A percentile compares a stretch with the other conserved stretches of the same genome.
Conservation (phyloP, 2,797 vertebrate genomes). For the Microctenopoma lineatum region DNA sequence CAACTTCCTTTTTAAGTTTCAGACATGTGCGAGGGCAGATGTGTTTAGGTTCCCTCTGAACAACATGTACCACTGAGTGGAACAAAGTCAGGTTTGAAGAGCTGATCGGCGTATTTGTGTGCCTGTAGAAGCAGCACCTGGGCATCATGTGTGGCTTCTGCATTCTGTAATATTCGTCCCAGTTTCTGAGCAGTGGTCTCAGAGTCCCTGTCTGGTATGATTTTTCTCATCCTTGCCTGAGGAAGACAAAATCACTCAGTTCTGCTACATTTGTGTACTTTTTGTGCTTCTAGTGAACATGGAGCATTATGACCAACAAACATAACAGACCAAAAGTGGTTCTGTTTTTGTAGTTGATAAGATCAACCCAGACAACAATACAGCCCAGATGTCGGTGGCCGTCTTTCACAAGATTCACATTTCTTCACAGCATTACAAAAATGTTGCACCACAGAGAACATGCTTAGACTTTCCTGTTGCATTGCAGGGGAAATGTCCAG, state of each 20-base stretch:
- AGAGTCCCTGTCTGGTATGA: slow-evolving; percentile 44
- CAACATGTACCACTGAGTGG: neutral
- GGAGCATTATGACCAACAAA: neutral
- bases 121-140: slow-evolving; percentile 67
- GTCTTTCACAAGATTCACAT: slow-evolving; percentile 26
- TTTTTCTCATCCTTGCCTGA: slow-evolving; percentile 71
- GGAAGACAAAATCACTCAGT: slow-evolving; percentile 14
- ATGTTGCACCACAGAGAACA: slow-evolving; percentile 41
- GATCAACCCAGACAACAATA: neutral
- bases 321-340: neutral
- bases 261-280: neutral
- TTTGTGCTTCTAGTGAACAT: neutral
- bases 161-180: slow-evolving; percentile 63
- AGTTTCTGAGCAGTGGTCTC: slow-evolving; percentile 51
- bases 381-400: neutral
- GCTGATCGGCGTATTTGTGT: slow-evolving; percentile 61
- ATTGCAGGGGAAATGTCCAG: slow-evolving; percentile 24
- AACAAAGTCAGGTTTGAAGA: slow-evolving; percentile 22
- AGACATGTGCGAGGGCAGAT: neutral
- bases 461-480: slow-evolving; percentile 38
- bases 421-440: slow-evolving; percentile 12
- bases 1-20: neutral
- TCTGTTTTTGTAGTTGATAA: neutral
- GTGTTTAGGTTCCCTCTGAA: slow-evolving; percentile 2
- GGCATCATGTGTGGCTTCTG: slow-evolving; percentile 24